These are phyloP conservation scores for Mamestra configurata DNA, from an alignment of 1,140 invertebrate genomes.

Conservation along the genomic window DNA sequence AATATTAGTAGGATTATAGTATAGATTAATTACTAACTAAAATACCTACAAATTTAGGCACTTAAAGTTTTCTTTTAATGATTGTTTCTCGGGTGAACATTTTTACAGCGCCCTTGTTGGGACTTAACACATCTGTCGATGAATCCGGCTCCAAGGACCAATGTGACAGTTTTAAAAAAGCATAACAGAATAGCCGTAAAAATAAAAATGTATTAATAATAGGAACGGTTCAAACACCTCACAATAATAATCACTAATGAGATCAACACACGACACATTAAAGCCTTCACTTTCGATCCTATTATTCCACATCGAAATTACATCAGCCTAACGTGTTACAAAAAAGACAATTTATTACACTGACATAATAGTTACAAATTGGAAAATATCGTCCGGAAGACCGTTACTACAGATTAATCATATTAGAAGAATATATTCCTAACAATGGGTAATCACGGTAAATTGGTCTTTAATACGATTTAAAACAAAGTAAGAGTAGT, in stretches of 20 bases:
- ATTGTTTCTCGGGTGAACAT: too few relatives aligned
- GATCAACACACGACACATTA: neutral
- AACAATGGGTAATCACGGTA: conserved; percentile 26
- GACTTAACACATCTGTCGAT: too few relatives aligned
- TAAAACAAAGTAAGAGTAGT: conserved; percentile 26
- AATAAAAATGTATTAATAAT: too few relatives aligned
- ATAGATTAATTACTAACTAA: too few relatives aligned
- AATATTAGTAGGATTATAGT: too few relatives aligned
- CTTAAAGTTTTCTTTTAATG: too few relatives aligned
- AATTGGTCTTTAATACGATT: conserved; percentile 15
- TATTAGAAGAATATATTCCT: neutral
- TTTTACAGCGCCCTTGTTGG: neutral
- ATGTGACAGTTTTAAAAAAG: neutral
- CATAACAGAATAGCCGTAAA: too few relatives aligned
- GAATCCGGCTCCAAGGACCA: too few relatives aligned
- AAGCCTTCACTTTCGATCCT: neutral
- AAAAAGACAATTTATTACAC: conserved; percentile 25
- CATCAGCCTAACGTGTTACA: neutral
- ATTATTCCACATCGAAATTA: neutral
- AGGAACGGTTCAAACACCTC: neutral
- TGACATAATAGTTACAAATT: conserved; percentile 36
- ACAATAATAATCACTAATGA: conserved; percentile 16
- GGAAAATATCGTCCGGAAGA: conserved; percentile 12
- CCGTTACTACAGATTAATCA: neutral
- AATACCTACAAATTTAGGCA: too few relatives aligned